Percentiles rank a stretch among this genome's conserved stretches.
phyloP scores from a whole-genome alignment of 2,797 vertebrate species.

The Mormyrops attenuatus region DNA sequence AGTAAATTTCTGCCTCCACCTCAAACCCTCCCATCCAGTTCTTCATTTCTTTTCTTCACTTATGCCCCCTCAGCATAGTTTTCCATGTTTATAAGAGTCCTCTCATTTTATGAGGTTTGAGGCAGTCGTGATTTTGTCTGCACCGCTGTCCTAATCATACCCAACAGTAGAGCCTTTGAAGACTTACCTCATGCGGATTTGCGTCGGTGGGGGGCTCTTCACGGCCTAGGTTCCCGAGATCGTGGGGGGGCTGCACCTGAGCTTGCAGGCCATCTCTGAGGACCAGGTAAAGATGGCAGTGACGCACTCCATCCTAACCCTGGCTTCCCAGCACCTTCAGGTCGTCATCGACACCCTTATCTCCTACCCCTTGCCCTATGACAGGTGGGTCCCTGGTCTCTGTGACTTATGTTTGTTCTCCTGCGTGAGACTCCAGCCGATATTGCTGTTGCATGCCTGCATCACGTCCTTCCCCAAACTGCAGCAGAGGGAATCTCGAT shows the following conservation, averaged over 20 bases:
- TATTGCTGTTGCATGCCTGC: background rate
- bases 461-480: background rate
- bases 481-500: background rate
- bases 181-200: background rate
- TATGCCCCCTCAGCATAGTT: background rate
- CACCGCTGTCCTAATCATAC: background rate
- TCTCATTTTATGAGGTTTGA: background rate
- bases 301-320: conserved; percentile 72
- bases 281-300: conserved; percentile 75
- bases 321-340: conserved; percentile 78
- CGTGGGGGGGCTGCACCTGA: conserved; percentile 68
- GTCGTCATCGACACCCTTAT: conserved; percentile 73
- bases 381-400: conserved; percentile 63
- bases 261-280: conserved; percentile 70
- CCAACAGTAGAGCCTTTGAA: background rate
- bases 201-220: background rate
- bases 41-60: background rate
- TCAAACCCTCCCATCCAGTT: background rate
- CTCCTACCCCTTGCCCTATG: conserved; percentile 73
- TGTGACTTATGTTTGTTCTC: background rate
- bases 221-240: conserved; percentile 76
- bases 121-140: background rate
- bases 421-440: background rate
- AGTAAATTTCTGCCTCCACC: background rate
- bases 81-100: background rate